A percentile compares a stretch with the other conserved stretches of the same genome.
These are phyloP conservation scores for Artibeus lituratus DNA, from an alignment of 2,797 vertebrate species.

Conservation along the genomic window DNA sequence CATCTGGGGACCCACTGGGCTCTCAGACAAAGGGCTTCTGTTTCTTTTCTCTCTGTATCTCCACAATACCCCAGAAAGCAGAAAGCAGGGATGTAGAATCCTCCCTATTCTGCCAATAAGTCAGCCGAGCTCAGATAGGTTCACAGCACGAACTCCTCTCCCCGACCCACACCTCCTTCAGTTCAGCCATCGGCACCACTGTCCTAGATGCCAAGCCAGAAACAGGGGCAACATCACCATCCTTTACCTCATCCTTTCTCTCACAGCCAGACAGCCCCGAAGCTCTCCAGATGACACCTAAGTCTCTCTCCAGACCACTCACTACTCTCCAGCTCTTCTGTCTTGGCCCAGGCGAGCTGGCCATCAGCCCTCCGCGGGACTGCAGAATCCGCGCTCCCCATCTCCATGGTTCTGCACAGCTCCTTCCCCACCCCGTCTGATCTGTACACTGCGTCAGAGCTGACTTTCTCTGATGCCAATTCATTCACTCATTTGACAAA, in stretches of 20 bases:
- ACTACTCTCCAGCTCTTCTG: background rate
- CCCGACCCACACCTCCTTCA: background rate
- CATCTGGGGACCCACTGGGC: background rate
- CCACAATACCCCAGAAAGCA: background rate
- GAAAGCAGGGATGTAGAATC: background rate
- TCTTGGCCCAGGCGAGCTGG: background rate
- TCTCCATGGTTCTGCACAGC: background rate
- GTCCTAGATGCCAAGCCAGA: background rate
- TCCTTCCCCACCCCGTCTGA: too few species aligned
- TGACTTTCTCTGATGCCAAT: background rate
- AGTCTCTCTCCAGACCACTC: background rate
- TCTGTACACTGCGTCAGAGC: background rate
- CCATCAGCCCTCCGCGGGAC: background rate
- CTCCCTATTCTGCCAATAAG: background rate
- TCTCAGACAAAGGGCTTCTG: background rate
- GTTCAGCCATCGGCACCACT: background rate
- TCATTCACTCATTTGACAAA: background rate
- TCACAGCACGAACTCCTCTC: background rate
- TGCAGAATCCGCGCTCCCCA: background rate
- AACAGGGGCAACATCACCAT: background rate
- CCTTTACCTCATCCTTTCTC: background rate
- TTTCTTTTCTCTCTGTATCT: background rate
- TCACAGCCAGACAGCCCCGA: background rate
- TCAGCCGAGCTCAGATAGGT: background rate
- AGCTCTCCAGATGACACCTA: background rate